These are phyloP conservation scores for Nomada fabriciana DNA, from an alignment of 2,888 invertebrate species.

Conservation along the genomic window DNA sequence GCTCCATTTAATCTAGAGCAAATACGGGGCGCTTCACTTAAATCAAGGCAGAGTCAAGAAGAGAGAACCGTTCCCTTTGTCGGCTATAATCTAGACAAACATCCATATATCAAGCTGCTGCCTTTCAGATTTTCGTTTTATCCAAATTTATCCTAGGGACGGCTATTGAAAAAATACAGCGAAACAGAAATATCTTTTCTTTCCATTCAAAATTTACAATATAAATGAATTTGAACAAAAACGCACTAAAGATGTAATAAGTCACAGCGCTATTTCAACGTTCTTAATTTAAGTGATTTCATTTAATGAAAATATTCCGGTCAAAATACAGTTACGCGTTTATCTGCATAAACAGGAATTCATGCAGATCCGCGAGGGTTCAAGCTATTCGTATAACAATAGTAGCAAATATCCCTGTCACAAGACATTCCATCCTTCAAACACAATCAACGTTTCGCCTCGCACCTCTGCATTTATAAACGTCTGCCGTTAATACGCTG, in stretches of 20 bases:
- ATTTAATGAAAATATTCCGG: too few relatives aligned
- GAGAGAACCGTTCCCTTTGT: slow-evolving; percentile 78
- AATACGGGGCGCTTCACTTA: slow-evolving; percentile 77
- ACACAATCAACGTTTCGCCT: neutral
- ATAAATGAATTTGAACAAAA: neutral
- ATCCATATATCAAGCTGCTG: slow-evolving; percentile 73
- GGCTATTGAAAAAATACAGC: slow-evolving; percentile 53
- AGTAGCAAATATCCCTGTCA: too few relatives aligned
- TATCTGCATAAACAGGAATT: too few relatives aligned
- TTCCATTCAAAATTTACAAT: neutral
- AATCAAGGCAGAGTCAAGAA: slow-evolving; percentile 75
- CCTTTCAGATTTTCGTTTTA: slow-evolving; percentile 59
- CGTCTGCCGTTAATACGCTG: neutral
- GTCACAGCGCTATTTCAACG: too few relatives aligned
- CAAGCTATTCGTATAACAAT: too few relatives aligned
- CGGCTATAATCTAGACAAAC: slow-evolving; percentile 80
- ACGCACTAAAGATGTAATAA: too few relatives aligned
- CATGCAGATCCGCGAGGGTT: too few relatives aligned
- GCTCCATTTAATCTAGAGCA: slow-evolving; percentile 78
- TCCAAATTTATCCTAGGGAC: slow-evolving; percentile 57
- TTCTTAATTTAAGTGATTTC: too few relatives aligned
- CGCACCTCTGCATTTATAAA: too few relatives aligned
- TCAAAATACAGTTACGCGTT: too few relatives aligned
- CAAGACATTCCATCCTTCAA: neutral
- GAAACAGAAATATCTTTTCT: slow-evolving; percentile 7